phyloP scores from a whole-genome alignment of 2,113 vertebrate species.

The Gallinago jamesoni region DNA sequence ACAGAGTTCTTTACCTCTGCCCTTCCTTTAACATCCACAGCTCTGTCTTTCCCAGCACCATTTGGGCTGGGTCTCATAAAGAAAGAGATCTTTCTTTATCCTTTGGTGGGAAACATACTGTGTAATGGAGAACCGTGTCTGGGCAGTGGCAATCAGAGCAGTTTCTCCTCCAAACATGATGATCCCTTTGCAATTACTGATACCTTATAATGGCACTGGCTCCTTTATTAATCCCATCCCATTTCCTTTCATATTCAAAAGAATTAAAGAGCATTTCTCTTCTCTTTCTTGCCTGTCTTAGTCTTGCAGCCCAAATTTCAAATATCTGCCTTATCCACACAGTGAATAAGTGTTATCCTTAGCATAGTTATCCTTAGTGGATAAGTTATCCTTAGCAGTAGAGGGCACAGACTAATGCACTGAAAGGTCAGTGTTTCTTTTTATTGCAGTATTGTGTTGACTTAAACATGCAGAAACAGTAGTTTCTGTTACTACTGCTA shows the following conservation, averaged over 20 bases:
- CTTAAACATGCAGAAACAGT: neutral
- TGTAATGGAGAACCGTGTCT: neutral
- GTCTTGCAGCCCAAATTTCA: neutral
- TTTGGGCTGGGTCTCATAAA: neutral
- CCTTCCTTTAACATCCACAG: neutral
- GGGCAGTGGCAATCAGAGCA: neutral
- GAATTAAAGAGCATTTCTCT: neutral
- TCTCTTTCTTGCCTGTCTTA: neutral
- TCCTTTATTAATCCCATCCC: neutral
- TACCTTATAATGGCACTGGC: neutral
- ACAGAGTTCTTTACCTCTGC: neutral
- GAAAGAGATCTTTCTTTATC: neutral
- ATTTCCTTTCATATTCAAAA: neutral
- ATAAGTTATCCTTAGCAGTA: neutral
- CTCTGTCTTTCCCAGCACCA: neutral
- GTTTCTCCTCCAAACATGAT: neutral
- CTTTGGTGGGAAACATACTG: fast-evolving
- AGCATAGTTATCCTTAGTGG: too few relatives aligned
- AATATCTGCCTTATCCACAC: neutral
- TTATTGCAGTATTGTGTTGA: neutral
- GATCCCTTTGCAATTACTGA: neutral
- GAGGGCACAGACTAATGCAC: neutral
- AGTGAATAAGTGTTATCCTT: too few relatives aligned
- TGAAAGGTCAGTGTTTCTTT: neutral
- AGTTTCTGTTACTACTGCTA: neutral